These are phyloP conservation scores for Lepidocyrtoides sp. DNA, from an alignment of 2,888 invertebrate species.

Conservation along the genomic window DNA sequence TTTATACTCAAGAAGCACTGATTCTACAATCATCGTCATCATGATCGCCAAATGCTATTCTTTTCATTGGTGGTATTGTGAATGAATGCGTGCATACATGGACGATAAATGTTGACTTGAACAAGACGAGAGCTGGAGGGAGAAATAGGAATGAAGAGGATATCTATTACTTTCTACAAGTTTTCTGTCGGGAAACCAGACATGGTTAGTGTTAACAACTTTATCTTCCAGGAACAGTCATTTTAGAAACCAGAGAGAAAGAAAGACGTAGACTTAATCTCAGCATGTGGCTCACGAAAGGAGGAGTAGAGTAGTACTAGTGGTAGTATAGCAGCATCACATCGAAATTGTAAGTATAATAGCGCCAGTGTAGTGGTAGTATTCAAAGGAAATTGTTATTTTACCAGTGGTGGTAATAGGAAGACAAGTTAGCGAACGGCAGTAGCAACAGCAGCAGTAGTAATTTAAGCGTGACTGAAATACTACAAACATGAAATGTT, in stretches of 20 bases:
- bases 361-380: constrained; percentile 1
- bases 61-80: too few relatives aligned
- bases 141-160: constrained; percentile 34
- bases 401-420: constrained; percentile 35
- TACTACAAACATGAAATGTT: constrained; percentile 55
- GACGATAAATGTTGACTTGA: constrained; percentile 43
- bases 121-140: constrained; percentile 31
- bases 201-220: constrained; percentile 76
- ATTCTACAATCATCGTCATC: too few relatives aligned
- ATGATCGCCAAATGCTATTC: too few relatives aligned
- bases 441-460: constrained; percentile 5
- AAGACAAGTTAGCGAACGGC: too few relatives aligned
- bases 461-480: constrained; percentile 68
- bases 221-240: constrained; percentile 73
- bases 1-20: too few relatives aligned
- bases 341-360: constrained; percentile 11
- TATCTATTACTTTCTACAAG: constrained; percentile 66
- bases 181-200: constrained; percentile 73
- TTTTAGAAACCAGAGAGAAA: constrained; percentile 53
- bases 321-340: constrained; percentile 1
- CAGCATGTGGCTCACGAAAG: constrained; percentile 70
- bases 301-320: not conserved
- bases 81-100: not conserved
- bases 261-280: constrained; percentile 62
- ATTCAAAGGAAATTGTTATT: constrained; percentile 54